Percentiles rank a stretch among this genome's conserved stretches.
Evolutionary conservation across 2,888 invertebrate genomes (phyloP).

Genomic region (Agriopis leucophaearia): DNA sequence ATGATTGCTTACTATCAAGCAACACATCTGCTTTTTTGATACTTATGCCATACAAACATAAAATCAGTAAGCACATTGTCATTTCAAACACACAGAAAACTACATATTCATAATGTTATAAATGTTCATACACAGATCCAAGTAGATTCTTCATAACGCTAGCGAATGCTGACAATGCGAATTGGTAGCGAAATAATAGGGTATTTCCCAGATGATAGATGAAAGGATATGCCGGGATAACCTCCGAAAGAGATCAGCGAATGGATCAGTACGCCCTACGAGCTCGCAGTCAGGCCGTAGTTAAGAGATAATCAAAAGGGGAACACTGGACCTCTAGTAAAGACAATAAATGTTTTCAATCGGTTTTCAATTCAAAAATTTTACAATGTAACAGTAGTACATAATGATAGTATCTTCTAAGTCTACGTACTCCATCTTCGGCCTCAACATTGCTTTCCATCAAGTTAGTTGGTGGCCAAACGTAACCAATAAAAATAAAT

Average conservation of each 20-base stretch:
- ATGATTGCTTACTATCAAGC: too few species aligned
- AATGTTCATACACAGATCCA: slow-evolving; percentile 13
- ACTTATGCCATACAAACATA: too few species aligned
- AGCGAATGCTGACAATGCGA: slow-evolving; percentile 42
- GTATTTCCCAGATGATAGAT: slow-evolving; percentile 52
- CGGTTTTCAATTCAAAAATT: too few species aligned
- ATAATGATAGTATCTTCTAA: too few species aligned
- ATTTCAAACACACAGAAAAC: neutral
- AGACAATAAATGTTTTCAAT: neutral
- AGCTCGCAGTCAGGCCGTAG: slow-evolving; percentile 42
- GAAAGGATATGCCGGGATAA: slow-evolving; percentile 45
- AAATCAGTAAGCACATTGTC: neutral
- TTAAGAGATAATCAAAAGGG: slow-evolving; percentile 16
- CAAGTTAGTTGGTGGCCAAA: too few species aligned
- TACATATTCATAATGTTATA: neutral
- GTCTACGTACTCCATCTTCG: too few species aligned
- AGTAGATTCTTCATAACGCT: slow-evolving; percentile 31
- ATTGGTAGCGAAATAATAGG: slow-evolving; percentile 51
- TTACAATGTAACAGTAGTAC: too few species aligned
- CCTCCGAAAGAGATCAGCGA: slow-evolving; percentile 57
- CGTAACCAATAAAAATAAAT: too few species aligned
- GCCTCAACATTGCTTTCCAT: too few species aligned
- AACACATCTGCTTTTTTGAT: too few species aligned
- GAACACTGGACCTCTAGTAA: neutral
- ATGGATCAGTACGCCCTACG: slow-evolving; percentile 52